phyloP scores from a whole-genome alignment of 2,888 invertebrate genomes.

The Nemapogon koenigi region DNA sequence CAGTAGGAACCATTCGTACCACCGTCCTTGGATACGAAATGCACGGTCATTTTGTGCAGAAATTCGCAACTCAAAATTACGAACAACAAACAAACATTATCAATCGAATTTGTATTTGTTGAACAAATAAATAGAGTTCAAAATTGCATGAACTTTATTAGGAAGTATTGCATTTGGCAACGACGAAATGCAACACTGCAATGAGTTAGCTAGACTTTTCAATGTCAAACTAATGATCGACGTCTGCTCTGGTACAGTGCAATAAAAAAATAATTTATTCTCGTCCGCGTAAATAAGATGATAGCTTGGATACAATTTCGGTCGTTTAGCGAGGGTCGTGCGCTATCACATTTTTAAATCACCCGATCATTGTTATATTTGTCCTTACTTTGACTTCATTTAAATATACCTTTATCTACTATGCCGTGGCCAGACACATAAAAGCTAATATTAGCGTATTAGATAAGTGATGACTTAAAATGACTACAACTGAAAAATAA shows the following conservation, averaged over 20 bases:
- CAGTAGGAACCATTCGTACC: slow-evolving; percentile 35
- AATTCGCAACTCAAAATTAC: slow-evolving; percentile 5
- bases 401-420: no score
- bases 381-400: no score
- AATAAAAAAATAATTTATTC: no score
- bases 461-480: no score
- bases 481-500: no score
- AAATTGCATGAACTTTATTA: slow-evolving; percentile 20
- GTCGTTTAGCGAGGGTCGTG: no score
- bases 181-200: slow-evolving; percentile 31
- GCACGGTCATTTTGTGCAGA: slow-evolving; percentile 36
- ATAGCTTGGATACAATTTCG: slow-evolving; percentile 13
- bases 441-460: no score
- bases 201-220: slow-evolving; percentile 58
- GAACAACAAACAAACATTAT: not conserved
- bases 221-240: slow-evolving; percentile 64
- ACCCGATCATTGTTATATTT: no score
- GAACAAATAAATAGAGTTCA: slow-evolving; percentile 1
- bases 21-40: slow-evolving; percentile 55
- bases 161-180: slow-evolving; percentile 22
- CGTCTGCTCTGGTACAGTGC: slow-evolving; percentile 30
- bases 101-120: not conserved
- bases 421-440: no score
- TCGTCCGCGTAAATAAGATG: slow-evolving; percentile 53
- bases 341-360: no score